Conservation (phyloP, 1,140 invertebrate genomes). For the Brachystomella parvula region DNA sequence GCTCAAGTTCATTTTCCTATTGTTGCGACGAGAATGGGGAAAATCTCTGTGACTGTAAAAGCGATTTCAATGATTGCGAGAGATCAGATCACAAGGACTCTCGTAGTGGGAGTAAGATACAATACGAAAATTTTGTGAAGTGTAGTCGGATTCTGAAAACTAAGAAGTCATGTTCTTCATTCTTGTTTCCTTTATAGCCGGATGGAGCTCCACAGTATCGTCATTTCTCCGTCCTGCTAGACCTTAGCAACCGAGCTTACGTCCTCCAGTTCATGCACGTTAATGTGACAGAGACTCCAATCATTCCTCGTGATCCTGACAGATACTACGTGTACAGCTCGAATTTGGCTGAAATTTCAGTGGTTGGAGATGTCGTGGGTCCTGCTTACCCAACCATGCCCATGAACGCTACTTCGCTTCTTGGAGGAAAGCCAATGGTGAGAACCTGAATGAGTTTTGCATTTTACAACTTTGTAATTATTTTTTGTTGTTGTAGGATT, state of each 20-base stretch:
- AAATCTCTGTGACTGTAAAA: constrained; percentile 69
- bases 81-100: constrained; percentile 60
- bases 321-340: constrained; percentile 92
- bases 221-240: constrained; percentile 83
- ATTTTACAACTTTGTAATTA: constrained; percentile 4
- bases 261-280: constrained; percentile 92
- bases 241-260: constrained; percentile 83
- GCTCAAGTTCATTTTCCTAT: constrained; percentile 90
- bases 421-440: constrained; percentile 70
- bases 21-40: constrained; percentile 69
- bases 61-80: constrained; percentile 77
- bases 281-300: constrained; percentile 81
- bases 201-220: constrained; percentile 85
- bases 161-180: not conserved
- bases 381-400: constrained; percentile 89
- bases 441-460: constrained; percentile 32
- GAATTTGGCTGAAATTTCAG: constrained; percentile 71
- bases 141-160: not conserved
- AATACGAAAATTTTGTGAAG: not conserved
- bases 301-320: constrained; percentile 78
- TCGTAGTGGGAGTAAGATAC: constrained; percentile 63
- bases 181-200: constrained; percentile 48
- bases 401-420: constrained; percentile 70
- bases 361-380: constrained; percentile 91
- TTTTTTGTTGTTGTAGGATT: constrained; percentile 53